Base-by-base conservation (phyloP, 1,140 invertebrate species). In the Megalonaias nervosa region DNA sequence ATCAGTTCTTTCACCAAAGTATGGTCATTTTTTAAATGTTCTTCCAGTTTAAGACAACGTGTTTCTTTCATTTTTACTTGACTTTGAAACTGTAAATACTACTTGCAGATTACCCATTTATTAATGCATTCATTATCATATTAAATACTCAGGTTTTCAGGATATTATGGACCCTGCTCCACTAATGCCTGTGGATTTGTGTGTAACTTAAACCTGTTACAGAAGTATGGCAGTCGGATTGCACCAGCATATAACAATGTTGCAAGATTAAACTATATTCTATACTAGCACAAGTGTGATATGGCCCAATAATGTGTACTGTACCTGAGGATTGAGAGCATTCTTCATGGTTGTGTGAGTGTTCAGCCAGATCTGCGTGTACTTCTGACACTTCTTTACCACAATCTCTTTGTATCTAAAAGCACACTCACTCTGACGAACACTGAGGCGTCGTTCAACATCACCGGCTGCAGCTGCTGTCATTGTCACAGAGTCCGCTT, bases 361-460 rank as follows among this genome's bases (percentile, higher is more conserved):
- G 75, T 87, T 85, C 15, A 90, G 81, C 85, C 87, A 89, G 60
- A 91, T 88, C 84, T 91, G 89, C 19, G 89, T 89, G 80, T 89
- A 91, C 61, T 83, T 82, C 4, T 81, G 74, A 75, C 84, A 89
- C 75, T 90, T 91, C 79, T 89, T 89, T 26, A 91, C 88, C 12
- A 90, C 87, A 71, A 91, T 90, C 60, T 91, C 88, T 80, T 90
- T 90, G 78, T 89, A 89, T 58, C 84, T 84, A 79, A 88, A 91
- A 17, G 88, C 87, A 77, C 86, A 89, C 76, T 91, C 89, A 64
- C 85, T 88, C 13, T 87, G 80, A 23, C 89, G 68, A 5, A 91
- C 86, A 74, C 89, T 91, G 19, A 87, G 76, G 55, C 89, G 70
- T 12, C 89, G 75, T 69, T 88, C 86, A 17, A 89, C 81, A 26